Evolutionary conservation across 1,140 invertebrate genomes (phyloP), one percentile per base, ranked within the genome.

Genomic region (Hestina assimilis): DNA sequence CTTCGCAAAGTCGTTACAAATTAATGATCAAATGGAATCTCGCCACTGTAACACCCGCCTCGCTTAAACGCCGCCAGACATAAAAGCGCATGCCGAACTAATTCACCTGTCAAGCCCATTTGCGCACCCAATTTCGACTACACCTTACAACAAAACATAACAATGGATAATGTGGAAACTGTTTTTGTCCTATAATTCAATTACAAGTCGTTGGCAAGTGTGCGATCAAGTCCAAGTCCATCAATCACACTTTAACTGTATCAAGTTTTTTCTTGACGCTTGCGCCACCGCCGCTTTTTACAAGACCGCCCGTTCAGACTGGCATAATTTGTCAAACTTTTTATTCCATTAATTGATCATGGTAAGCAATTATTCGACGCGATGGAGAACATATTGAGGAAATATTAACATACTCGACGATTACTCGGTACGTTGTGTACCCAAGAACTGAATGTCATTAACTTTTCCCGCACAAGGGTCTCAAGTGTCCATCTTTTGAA

Each of bases 241-340:
- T 85, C 77, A 85, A 85, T 87, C 83, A 85, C 75, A 80, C 66
- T 87, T 87, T 81, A 87, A 85, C 77, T 83, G 80, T 87, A 83
- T 79, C 81, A 75, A 69, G 77, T 71, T 83, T 84, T 86, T 81
- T 71, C 63, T 70, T 51, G 52, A 51, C 65, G 58, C 68, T 72
- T 75, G 66, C 66, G 56, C 66, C 69, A 74, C 61, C 61, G 46
- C 66, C 61, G 45, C 66, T 67, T 69, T 83, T 79, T 79, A 75
- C 60, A 45, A 73, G 59, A 69, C 75, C 75, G 77, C 71, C 58
- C 73, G 52, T 67, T 71, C 66, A 41, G 57, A 47, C 63, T 46
- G 55, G 59, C 61, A 73, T 73, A 79, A 83, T 84, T 83, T 79
- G 79, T 80, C 78, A 83, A 73, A 72, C 59, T 79, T 80, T 87